Evolutionary conservation across 2,797 vertebrate genomes (phyloP).

Genomic region (Lagocephalus sceleratus): DNA sequence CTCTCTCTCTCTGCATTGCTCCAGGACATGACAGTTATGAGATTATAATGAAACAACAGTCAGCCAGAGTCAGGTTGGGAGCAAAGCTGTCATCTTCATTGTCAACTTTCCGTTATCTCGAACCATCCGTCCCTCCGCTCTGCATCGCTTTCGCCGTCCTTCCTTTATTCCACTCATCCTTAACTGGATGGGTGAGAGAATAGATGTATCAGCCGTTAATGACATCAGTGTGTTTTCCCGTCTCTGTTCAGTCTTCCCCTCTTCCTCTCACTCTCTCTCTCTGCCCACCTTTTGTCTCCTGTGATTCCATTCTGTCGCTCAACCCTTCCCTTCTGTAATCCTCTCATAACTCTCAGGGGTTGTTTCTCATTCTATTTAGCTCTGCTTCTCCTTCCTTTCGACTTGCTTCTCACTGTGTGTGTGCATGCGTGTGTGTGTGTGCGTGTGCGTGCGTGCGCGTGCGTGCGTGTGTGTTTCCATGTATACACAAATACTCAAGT

Average conservation of each 20-base stretch:
- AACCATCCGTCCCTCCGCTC: slow-evolving; percentile 32
- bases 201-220: not conserved
- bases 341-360: slow-evolving; percentile 34
- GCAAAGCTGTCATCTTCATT: slow-evolving; percentile 66
- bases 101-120: slow-evolving; percentile 56
- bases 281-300: slow-evolving; percentile 4
- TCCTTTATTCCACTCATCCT: slow-evolving; percentile 27
- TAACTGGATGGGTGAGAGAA: slow-evolving; percentile 10
- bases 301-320: slow-evolving; percentile 11
- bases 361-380: slow-evolving; percentile 25
- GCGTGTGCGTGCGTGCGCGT: slow-evolving; percentile 5
- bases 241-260: not conserved
- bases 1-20: slow-evolving; percentile 18
- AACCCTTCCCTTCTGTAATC: slow-evolving; percentile 25
- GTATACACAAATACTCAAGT: slow-evolving; percentile 2
- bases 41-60: slow-evolving; percentile 72
- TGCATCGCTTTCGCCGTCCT: slow-evolving; percentile 25
- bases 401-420: slow-evolving; percentile 1
- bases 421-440: not conserved
- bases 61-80: slow-evolving; percentile 51
- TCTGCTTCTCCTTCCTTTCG: slow-evolving; percentile 22
- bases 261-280: not conserved
- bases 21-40: slow-evolving; percentile 66
- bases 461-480: slow-evolving; percentile 16
- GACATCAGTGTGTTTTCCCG: slow-evolving; percentile 5